phyloP scores from a whole-genome alignment of 2,113 vertebrate species.

The Malurus cyaneus region DNA sequence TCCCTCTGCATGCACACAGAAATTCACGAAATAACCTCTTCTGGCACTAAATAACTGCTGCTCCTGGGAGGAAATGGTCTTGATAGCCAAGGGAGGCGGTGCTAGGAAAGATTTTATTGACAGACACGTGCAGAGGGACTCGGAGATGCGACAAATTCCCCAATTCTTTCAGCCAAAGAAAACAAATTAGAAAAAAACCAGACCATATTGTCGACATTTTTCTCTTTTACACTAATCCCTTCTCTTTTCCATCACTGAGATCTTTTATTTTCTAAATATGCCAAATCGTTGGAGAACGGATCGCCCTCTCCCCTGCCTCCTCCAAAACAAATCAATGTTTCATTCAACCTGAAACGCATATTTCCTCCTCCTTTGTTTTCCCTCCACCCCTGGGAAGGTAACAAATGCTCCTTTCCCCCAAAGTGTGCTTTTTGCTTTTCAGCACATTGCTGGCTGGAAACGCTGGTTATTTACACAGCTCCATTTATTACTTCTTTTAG shows the following conservation, averaged over 20 bases:
- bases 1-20: not conserved
- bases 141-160: not conserved
- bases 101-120: not conserved
- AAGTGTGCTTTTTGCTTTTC: not conserved
- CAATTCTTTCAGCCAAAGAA: not conserved
- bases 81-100: not conserved
- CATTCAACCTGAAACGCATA: slow-evolving; percentile 22
- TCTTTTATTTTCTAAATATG: not conserved
- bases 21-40: not conserved
- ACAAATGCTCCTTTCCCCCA: not conserved
- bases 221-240: not conserved
- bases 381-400: not conserved
- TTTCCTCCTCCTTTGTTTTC: slow-evolving; percentile 15
- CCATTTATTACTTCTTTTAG: not conserved
- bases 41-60: not conserved
- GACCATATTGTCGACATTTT: not conserved
- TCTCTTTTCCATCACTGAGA: not conserved
- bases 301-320: not conserved
- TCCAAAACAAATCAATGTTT: slow-evolving; percentile 32
- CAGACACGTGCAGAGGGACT: not conserved
- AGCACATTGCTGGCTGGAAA: not conserved
- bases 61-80: not conserved
- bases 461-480: not conserved
- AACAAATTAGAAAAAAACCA: not conserved
- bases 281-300: not conserved